Conservation (phyloP, 2,113 vertebrate species). For the Crotophaga sulcirostris region DNA sequence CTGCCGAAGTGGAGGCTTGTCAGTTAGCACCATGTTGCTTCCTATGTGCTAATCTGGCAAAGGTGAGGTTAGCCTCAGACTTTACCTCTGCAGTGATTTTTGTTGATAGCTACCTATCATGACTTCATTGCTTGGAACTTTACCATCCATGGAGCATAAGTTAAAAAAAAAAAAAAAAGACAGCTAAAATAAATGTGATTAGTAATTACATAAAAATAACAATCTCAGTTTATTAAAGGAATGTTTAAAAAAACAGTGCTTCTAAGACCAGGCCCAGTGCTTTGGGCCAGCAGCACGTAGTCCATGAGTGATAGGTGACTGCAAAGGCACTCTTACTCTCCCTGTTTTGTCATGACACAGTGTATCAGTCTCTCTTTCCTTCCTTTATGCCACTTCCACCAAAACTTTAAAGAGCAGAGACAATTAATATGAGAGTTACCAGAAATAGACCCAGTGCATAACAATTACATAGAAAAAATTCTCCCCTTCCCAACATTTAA, state of each 20-base stretch:
- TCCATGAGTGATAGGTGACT: slow-evolving; percentile 1
- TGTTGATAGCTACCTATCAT: neutral
- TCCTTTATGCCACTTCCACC: slow-evolving; percentile 76
- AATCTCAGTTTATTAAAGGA: neutral
- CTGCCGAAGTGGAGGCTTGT: neutral
- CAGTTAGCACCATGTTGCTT: neutral
- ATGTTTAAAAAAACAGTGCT: neutral
- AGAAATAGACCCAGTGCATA: slow-evolving; percentile 92
- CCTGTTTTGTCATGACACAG: slow-evolving; percentile 59
- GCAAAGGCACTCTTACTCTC: slow-evolving; percentile 54
- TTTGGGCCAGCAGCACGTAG: neutral
- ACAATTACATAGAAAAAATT: slow-evolving; percentile 88
- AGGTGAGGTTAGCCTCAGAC: neutral
- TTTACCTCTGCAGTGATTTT: neutral
- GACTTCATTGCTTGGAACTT: neutral
- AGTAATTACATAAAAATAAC: neutral
- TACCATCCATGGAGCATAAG: neutral
- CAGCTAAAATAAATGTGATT: neutral
- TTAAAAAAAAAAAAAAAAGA: neutral
- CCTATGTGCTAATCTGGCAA: neutral
- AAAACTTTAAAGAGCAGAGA: slow-evolving; percentile 82
- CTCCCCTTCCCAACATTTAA: slow-evolving; percentile 99
- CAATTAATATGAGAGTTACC: slow-evolving; percentile 93
- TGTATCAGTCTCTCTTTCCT: slow-evolving; percentile 69
- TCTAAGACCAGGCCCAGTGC: neutral